Evolutionary conservation across 2,888 invertebrate species (phyloP), one percentile per base, ranked within the genome.

Genomic region (Drosophila atripex): DNA sequence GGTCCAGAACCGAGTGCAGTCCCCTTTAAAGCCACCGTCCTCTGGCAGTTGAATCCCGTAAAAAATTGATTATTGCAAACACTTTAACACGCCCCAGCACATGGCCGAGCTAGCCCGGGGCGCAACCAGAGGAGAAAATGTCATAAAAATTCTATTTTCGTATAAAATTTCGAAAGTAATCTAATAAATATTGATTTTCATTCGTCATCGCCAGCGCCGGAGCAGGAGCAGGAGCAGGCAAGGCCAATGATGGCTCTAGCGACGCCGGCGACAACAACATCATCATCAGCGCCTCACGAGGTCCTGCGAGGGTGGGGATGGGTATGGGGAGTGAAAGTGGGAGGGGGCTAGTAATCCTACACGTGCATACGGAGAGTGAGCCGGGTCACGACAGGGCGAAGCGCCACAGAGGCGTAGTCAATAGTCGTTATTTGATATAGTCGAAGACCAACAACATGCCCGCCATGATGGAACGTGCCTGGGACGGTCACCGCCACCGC

Each of bases 171-270:
- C 77, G 76, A 89, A 89, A 89, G 82, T 86, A 89, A 89, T 90
- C 86, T 88, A 89, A 90, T 90, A 89, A 89, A 89, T 89, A 89
- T 89, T 90, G 90, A 90, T 89, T 89, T 89, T 90, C 89, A 88
- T 83, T 86, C 89, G 88, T 88, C 89, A 89, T 83, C 86, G 87
- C 59, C 84, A 71, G 46, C 7, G 28, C 28, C 28, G 6, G 28
- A 9, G 28, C 28, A 8, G 8, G 28, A 75, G 75, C 57, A 71
- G 64, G 69, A 69, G 71, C 35, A 63, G 68, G 54, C 79, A 66
- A 51, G 52, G 65, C 45, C 74, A 59, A 49, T 47, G 60, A 54
- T 56, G 65, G 41, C 68, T 35, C 30, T 35, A 51, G 59, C 59
- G 73, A 51, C 65, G 64, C 54, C 73, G 64, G 56, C 80, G 71